Percentiles rank a stretch among this genome's conserved stretches.
phyloP scores from a whole-genome alignment of 1,140 invertebrate species.

The Drosophila aff. region DNA sequence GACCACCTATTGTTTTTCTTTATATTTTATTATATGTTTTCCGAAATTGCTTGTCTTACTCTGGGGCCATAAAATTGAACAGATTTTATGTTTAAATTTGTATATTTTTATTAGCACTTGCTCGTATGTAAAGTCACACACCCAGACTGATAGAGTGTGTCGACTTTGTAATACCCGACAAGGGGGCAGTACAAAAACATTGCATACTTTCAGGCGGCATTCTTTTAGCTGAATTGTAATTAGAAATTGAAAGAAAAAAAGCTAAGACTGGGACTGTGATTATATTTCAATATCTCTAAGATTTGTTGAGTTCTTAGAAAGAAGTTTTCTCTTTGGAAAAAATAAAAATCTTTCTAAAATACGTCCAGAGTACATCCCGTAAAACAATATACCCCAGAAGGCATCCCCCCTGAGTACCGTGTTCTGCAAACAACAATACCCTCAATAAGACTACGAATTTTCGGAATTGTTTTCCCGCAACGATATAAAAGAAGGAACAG shows the following conservation, averaged over 20 bases:
- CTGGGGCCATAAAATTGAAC: constrained; percentile 66
- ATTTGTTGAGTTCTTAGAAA: too few relatives aligned
- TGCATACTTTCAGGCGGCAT: background rate
- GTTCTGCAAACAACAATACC: constrained; percentile 13
- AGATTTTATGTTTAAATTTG: constrained; percentile 79
- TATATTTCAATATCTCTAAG: too few relatives aligned
- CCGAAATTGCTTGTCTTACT: constrained; percentile 39
- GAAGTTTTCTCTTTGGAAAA: background rate
- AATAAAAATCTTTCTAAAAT: background rate
- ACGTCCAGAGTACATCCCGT: background rate
- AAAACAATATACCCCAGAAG: background rate
- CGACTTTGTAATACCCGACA: background rate
- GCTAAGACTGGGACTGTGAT: background rate
- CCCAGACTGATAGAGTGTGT: background rate
- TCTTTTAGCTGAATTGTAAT: background rate
- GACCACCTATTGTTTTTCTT: constrained; percentile 4
- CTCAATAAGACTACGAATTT: constrained; percentile 23
- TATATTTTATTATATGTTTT: constrained; percentile 9
- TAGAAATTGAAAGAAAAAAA: background rate
- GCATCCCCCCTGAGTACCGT: background rate
- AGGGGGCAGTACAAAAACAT: background rate
- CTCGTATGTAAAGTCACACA: constrained; percentile 65
- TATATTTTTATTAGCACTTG: constrained; percentile 82
- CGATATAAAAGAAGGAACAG: constrained; percentile 49
- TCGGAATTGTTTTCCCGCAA: constrained; percentile 66